phyloP scores from a whole-genome alignment of 2,888 invertebrate species.

The Eurytoma californica region DNA sequence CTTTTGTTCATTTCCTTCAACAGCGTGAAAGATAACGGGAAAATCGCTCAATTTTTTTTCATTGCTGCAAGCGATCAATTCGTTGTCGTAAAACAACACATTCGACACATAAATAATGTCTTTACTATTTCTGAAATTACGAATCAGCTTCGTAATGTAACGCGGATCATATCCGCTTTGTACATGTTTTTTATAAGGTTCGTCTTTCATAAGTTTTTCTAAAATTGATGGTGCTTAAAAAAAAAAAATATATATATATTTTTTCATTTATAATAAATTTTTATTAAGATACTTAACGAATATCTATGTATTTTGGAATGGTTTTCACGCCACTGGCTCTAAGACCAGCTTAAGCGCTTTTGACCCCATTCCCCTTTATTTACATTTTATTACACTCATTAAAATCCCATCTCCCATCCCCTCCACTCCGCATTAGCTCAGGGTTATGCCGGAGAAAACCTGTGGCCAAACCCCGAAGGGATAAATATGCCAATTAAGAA shows the following conservation, averaged over 20 bases:
- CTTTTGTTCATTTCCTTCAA: too few relatives aligned
- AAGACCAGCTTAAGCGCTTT: too few relatives aligned
- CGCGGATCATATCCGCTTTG: conserved; percentile 77
- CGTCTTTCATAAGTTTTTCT: conserved; percentile 80
- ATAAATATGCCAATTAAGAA: too few relatives aligned
- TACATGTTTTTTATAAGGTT: conserved; percentile 74
- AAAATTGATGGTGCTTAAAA: conserved; percentile 80
- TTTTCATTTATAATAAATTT: not conserved
- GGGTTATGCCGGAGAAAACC: too few relatives aligned
- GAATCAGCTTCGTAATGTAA: conserved; percentile 83
- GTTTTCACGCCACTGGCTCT: too few relatives aligned
- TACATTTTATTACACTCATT: too few relatives aligned
- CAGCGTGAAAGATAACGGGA: too few relatives aligned
- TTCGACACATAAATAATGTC: conserved; percentile 82
- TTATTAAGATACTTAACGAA: not conserved
- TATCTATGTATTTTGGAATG: not conserved
- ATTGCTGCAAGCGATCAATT: conserved; percentile 76
- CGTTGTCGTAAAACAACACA: conserved; percentile 82
- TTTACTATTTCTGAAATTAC: conserved; percentile 87
- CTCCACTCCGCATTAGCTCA: too few relatives aligned
- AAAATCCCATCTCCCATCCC: too few relatives aligned
- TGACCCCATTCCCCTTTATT: too few relatives aligned
- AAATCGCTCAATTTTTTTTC: too few relatives aligned
- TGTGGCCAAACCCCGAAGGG: too few relatives aligned
- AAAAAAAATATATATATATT: conserved; percentile 24